Percentiles rank a stretch among this genome's conserved stretches.
Conservation (phyloP, 2,113 vertebrate genomes). For the Alectura lathami region DNA sequence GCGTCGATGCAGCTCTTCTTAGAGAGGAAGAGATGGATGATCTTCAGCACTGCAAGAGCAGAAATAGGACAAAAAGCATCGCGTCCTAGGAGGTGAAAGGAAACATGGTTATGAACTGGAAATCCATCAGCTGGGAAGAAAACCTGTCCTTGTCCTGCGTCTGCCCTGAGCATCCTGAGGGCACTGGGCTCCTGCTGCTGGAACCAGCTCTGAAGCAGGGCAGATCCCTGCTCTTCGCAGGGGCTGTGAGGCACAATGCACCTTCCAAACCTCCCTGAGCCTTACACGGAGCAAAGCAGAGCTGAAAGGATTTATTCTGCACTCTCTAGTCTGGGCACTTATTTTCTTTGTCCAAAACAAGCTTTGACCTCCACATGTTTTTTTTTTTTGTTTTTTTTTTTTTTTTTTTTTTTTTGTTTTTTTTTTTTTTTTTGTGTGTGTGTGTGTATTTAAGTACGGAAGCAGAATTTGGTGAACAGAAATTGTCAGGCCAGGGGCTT, state of each 20-base stretch:
- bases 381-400: too few relatives aligned
- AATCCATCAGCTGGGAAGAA: background rate
- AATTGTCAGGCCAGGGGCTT: rapidly evolving
- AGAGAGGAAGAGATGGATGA: background rate
- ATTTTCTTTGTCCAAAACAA: background rate
- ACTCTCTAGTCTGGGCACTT: too few relatives aligned
- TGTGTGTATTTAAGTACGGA: too few relatives aligned
- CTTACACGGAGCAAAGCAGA: background rate
- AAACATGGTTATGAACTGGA: background rate
- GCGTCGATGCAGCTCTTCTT: background rate
- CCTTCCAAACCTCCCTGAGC: background rate
- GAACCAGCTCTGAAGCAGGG: background rate
- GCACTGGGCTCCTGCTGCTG: too few relatives aligned
- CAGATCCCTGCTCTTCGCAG: background rate
- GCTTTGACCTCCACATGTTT: background rate
- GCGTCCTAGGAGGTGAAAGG: background rate
- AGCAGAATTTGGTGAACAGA: rapidly evolving
- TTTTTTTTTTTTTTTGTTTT: too few relatives aligned
- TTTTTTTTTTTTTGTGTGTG: too few relatives aligned
- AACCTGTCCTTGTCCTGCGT: background rate
- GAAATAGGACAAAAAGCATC: background rate
- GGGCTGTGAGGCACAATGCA: background rate
- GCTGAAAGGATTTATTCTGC: background rate
- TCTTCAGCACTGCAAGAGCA: background rate
- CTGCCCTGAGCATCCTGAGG: rapidly evolving